These are phyloP conservation scores for Saguinus imperator DNA, from an alignment of 2,113 vertebrate species.

Conservation along the genomic window DNA sequence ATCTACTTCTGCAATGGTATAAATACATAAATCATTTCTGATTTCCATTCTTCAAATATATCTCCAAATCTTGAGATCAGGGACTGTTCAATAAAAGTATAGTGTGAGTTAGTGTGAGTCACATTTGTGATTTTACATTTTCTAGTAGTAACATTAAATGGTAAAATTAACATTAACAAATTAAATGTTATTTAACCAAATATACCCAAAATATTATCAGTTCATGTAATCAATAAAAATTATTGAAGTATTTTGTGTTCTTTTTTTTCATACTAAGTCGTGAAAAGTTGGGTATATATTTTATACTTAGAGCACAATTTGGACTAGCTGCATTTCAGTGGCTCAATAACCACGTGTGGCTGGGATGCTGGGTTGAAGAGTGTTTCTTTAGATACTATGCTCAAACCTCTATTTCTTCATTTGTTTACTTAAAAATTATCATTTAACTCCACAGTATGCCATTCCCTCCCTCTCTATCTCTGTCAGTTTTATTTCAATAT, in stretches of 20 bases:
- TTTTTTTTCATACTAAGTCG: background rate
- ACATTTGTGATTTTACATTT: background rate
- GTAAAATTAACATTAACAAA: slow-evolving; percentile 19
- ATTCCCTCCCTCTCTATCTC: background rate
- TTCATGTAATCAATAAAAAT: background rate
- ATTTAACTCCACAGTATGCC: background rate
- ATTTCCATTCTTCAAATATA: background rate
- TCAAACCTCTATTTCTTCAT: background rate
- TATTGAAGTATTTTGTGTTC: background rate
- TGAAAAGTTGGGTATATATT: background rate
- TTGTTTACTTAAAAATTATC: background rate
- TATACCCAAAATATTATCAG: background rate
- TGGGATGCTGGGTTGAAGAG: background rate
- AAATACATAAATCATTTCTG: background rate
- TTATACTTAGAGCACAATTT: background rate
- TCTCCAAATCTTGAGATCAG: background rate
- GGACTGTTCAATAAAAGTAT: background rate
- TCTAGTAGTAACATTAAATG: background rate
- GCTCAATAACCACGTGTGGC: background rate
- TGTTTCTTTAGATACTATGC: background rate
- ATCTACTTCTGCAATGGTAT: background rate
- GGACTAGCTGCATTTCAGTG: background rate
- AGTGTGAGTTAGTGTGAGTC: background rate
- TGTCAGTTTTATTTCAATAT: background rate
- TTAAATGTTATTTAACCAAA: background rate